Percentiles rank a stretch among this genome's conserved stretches.
phyloP scores from a whole-genome alignment of 2,797 vertebrate genomes.

The Harpagifer antarcticus region DNA sequence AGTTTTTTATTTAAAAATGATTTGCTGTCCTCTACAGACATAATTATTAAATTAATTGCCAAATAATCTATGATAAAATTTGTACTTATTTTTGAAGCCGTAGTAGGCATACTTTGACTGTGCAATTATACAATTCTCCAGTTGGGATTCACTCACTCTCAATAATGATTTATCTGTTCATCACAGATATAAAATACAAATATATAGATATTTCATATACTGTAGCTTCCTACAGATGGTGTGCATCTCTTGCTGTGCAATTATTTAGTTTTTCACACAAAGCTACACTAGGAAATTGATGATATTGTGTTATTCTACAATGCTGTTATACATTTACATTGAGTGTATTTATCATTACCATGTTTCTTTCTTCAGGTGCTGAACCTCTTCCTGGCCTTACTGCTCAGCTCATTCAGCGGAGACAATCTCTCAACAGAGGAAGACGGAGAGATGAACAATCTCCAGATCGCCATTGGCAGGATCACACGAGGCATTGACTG shows the following conservation, averaged over 20 bases:
- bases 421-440: conserved; percentile 92
- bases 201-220: background rate
- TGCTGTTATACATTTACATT: background rate
- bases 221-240: background rate
- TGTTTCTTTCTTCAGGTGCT: conserved; percentile 86
- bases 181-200: background rate
- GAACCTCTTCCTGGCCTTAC: conserved; percentile 96
- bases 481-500: conserved; percentile 89
- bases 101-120: background rate
- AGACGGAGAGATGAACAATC: conserved; percentile 97
- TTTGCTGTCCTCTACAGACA: too few relatives aligned
- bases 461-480: conserved; percentile 94
- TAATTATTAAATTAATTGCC: too few relatives aligned
- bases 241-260: background rate
- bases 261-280: background rate
- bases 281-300: background rate
- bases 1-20: too few relatives aligned
- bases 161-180: background rate
- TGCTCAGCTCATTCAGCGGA: conserved; percentile 97
- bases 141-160: background rate
- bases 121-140: background rate
- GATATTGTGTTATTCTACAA: background rate
- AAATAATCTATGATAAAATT: too few relatives aligned
- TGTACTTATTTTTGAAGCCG: too few relatives aligned
- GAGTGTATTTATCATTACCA: background rate